These are phyloP conservation scores for Ariolimax columbianus DNA, from an alignment of 2,888 invertebrate species.

Conservation along the genomic window DNA sequence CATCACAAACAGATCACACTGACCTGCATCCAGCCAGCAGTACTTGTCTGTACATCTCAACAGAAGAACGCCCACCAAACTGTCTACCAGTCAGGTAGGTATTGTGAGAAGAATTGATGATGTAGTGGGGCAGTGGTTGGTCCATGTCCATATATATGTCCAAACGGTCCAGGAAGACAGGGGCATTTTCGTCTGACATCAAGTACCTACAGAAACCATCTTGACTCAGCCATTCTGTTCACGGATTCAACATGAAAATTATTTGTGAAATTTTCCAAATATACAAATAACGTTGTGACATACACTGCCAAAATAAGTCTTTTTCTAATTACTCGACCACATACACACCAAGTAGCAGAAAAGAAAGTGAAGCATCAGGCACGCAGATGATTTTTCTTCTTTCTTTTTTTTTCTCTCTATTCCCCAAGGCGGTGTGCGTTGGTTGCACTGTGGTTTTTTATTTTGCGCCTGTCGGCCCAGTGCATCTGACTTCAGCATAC, in stretches of 20 bases:
- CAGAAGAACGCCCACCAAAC: constrained; percentile 97
- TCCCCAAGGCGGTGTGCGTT: no score
- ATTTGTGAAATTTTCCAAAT: background rate
- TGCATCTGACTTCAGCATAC: no score
- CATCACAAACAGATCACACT: background rate
- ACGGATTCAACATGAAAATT: background rate
- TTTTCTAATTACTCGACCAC: no score
- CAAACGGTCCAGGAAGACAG: constrained; percentile 97
- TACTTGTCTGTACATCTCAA: constrained; percentile 99
- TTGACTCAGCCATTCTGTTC: constrained; percentile 84
- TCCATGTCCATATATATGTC: constrained; percentile 97
- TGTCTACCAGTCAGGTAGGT: constrained; percentile 84
- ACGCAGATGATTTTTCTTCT: no score
- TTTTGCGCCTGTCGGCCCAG: no score
- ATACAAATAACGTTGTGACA: no score
- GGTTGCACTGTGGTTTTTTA: no score
- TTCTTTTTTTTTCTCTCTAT: no score
- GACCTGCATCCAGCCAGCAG: constrained; percentile 96
- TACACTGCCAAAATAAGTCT: no score
- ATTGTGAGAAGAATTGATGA: constrained; percentile 90
- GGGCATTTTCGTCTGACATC: constrained; percentile 99
- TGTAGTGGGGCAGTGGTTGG: constrained; percentile 97
- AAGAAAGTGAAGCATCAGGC: no score
- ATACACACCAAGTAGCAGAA: no score
- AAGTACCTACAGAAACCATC: constrained; percentile 98